phyloP scores from a whole-genome alignment of 2,113 vertebrate genomes.

The Neotoma lepida region DNA sequence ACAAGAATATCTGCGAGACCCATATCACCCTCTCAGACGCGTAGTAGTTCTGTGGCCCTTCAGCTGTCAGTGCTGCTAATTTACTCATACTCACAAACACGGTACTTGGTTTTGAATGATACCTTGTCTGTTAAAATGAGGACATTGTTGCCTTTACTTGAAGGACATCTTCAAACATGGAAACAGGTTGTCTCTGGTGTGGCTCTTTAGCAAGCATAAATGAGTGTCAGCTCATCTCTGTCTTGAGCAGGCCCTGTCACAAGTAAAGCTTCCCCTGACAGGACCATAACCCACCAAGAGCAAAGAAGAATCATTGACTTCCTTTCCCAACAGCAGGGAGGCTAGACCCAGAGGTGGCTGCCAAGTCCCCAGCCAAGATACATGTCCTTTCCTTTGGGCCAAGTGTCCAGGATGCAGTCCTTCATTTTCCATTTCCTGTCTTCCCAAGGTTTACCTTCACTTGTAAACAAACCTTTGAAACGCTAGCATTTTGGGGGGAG shows the following conservation, averaged over 20 bases:
- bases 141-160: slow-evolving; percentile 12
- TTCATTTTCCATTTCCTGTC: slow-evolving; percentile 64
- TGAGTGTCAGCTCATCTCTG: background rate
- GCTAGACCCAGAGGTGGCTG: background rate
- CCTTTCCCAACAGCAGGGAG: slow-evolving; percentile 28
- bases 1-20: background rate
- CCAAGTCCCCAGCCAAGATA: slow-evolving; percentile 40
- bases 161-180: background rate
- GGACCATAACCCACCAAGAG: background rate
- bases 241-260: background rate
- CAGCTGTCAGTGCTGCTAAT: background rate
- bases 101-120: background rate
- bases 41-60: background rate
- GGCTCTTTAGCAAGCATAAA: background rate
- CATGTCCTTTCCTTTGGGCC: slow-evolving; percentile 32
- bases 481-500: background rate
- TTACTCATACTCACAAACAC: background rate
- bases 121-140: background rate
- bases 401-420: slow-evolving; percentile 50
- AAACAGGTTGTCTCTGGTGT: background rate
- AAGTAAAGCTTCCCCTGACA: background rate
- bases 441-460: slow-evolving; percentile 44
- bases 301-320: slow-evolving; percentile 18
- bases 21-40: background rate
- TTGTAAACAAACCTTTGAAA: slow-evolving; percentile 34